Percentiles rank a stretch among this genome's conserved stretches.
Evolutionary conservation across 2,888 invertebrate species (phyloP).

Genomic region (Eilema sororculum): DNA sequence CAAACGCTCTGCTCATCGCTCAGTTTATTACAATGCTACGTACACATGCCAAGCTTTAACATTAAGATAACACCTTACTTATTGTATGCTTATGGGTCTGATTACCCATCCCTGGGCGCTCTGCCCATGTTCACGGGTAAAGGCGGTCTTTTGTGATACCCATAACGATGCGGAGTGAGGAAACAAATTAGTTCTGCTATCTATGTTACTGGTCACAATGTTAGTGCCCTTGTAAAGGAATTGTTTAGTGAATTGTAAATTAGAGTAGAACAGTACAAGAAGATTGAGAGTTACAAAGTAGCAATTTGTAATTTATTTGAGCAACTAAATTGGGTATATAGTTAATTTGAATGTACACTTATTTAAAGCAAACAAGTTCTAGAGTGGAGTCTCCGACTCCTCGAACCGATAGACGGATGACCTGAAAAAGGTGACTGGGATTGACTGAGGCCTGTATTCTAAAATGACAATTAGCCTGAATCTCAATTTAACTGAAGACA

Average conservation of each 20-base stretch:
- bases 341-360: no score
- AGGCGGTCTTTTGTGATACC: conserved; percentile 46
- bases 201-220: conserved; percentile 14
- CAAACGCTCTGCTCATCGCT: conserved; percentile 37
- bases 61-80: conserved; percentile 77
- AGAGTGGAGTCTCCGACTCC: no score
- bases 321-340: no score
- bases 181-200: conserved; percentile 24
- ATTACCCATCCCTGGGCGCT: conserved; percentile 54
- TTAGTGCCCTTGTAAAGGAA: conserved; percentile 18
- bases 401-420: no score
- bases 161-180: conserved; percentile 18
- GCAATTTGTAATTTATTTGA: no score
- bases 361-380: no score
- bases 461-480: no score
- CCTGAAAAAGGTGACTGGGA: no score
- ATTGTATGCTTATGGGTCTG: conserved; percentile 60
- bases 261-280: background rate
- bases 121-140: conserved; percentile 47
- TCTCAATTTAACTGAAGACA: no score
- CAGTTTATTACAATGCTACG: conserved; percentile 32
- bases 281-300: background rate
- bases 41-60: conserved; percentile 60
- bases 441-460: no score
- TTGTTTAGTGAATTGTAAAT: conserved; percentile 21